Percentiles rank a stretch among this genome's conserved stretches.
Evolutionary conservation across 2,797 vertebrate genomes (phyloP).

Genomic region (Trachurus trachurus): DNA sequence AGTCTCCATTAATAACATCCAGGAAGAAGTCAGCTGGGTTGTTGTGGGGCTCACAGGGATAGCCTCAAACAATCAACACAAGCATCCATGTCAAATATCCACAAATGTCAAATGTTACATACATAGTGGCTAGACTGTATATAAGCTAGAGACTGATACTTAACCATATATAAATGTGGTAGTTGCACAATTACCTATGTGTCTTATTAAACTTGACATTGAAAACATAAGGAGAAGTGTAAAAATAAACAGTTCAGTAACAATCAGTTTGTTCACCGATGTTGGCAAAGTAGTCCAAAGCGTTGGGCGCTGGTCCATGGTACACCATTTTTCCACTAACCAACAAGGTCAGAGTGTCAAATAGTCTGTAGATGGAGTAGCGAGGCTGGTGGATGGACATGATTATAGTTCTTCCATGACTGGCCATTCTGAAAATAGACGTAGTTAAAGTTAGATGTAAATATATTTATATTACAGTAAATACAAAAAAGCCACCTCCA

Average conservation of each 20-base stretch:
- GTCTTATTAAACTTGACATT: background rate
- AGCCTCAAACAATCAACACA: constrained; percentile 82
- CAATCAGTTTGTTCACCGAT: constrained; percentile 80
- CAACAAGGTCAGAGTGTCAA: constrained; percentile 91
- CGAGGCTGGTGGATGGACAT: constrained; percentile 97
- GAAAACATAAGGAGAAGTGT: background rate
- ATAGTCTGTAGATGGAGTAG: constrained; percentile 95
- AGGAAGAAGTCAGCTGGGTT: constrained; percentile 97
- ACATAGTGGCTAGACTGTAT: background rate
- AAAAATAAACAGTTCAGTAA: background rate
- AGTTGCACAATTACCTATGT: background rate
- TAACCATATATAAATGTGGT: background rate
- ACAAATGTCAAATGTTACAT: background rate
- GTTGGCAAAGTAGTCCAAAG: constrained; percentile 89
- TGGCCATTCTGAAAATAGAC: constrained; percentile 89
- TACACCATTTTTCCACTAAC: constrained; percentile 90
- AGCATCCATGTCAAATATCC: background rate
- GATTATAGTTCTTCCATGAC: constrained; percentile 91
- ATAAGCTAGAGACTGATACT: background rate
- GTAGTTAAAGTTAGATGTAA: background rate
- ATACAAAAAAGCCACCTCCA: constrained; percentile 1
- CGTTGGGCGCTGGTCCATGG: constrained; percentile 88
- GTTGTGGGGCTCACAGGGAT: constrained; percentile 91
- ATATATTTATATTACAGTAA: background rate
- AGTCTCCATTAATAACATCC: constrained; percentile 93